Base-by-base conservation (phyloP, 2,797 vertebrate genomes). In the Antrozous pallidus region DNA sequence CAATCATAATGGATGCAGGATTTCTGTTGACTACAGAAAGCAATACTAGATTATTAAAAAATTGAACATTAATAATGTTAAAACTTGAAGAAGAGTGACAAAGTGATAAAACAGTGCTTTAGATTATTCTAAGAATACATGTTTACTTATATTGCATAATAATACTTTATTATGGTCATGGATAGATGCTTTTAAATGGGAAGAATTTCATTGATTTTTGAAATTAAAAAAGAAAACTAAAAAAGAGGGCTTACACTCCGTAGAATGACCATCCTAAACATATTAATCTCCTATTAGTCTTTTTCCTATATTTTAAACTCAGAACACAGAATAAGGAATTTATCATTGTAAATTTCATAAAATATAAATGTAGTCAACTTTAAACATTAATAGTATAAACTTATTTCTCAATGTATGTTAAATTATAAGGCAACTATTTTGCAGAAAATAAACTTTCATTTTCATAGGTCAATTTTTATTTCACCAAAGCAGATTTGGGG, bases 381-480 rank as follows among this genome's bases (percentile, higher is more conserved):
- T 61, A 86, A 93, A 88, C 1, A 81, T 17, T 83, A 92, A 61
- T 61, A 28, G 42, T 77, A 75, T 31, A 86, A 84, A 79, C 20
- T 73, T 58, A 84, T 33, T 86, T 85, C 31, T 92, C 67, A 87
- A 22, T 70, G 33, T 24, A 88, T 38, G 3, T 86, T 86, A 95
- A 85, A 61, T 33, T 86, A 0, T 67, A 88, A 85, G 14, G 78
- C 3, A 81, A 36, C 17, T 61, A 91, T 77, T 89, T 93, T 58
- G 86, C 13, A 90, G 51, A 92, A 90, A 96, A 89, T 42, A 87
- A 86, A n/a, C 14, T 88, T 93, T 73, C 33, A 51, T 86, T 88
- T 96, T 96, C 26, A 0, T 78, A 73, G 87, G 26, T 88, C 56
- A 95, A 77, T 77, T 91, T 79, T 92, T 17, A 94, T 36, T 88